phyloP scores from a whole-genome alignment of 2,888 invertebrate genomes.

The Papilio demoleus region DNA sequence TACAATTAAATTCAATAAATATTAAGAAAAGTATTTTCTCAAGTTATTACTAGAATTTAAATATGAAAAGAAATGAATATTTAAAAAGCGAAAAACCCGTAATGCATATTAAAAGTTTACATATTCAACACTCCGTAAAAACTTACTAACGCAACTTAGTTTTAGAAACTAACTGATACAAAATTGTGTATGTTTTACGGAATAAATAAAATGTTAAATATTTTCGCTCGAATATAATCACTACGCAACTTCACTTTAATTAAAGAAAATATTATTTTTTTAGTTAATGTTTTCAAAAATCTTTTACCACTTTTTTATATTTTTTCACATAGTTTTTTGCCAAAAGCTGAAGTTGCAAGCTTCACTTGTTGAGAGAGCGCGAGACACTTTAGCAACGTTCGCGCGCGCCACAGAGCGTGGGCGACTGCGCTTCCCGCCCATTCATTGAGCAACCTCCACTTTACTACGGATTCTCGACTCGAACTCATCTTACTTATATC shows the following conservation, averaged over 20 bases:
- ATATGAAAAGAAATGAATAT: background rate
- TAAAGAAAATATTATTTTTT: background rate
- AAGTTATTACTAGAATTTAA: background rate
- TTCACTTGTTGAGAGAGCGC: conserved; percentile 29
- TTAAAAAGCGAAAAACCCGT: background rate
- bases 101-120: background rate
- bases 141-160: background rate
- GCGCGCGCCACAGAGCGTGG: conserved; percentile 78
- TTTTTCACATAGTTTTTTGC: background rate
- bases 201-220: background rate
- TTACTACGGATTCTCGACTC: conserved; percentile 62
- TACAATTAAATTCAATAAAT: too few relatives aligned
- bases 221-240: background rate
- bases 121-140: background rate
- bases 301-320: background rate
- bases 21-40: too few relatives aligned
- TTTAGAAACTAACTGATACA: background rate
- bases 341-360: conserved; percentile 27
- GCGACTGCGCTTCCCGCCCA: conserved; percentile 79
- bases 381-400: conserved; percentile 65
- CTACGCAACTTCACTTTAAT: conserved; percentile 7
- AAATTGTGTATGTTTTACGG: background rate
- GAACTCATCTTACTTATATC: conserved; percentile 50
- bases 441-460: conserved; percentile 61
- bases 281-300: background rate